phyloP scores from a whole-genome alignment of 2,113 vertebrate species.

The Pseudopipra pipra region DNA sequence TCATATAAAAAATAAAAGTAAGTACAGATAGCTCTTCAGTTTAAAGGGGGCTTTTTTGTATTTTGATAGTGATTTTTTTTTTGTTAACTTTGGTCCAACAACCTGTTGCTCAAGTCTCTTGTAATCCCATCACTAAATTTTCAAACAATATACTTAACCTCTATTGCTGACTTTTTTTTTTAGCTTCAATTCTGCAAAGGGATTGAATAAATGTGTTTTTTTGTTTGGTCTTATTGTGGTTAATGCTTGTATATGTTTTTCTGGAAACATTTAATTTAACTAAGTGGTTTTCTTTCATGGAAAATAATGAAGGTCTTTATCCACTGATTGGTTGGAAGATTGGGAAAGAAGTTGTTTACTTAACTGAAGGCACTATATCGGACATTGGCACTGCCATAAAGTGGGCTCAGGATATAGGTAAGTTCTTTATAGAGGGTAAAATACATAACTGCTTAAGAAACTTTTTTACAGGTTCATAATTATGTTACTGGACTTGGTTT shows the following conservation, averaged over 20 bases:
- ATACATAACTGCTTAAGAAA: background rate
- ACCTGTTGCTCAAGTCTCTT: background rate
- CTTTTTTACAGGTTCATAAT: background rate
- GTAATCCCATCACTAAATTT: background rate
- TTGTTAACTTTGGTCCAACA: background rate
- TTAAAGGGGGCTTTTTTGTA: background rate
- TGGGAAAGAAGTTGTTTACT: constrained; percentile 86
- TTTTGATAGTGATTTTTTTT: background rate
- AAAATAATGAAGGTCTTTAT: constrained; percentile 84
- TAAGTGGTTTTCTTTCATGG: background rate
- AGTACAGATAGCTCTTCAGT: background rate
- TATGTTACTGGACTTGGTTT: background rate
- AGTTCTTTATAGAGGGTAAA: constrained; percentile 37
- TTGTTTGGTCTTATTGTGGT: background rate
- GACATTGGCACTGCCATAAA: constrained; percentile 87
- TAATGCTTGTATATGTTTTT: background rate
- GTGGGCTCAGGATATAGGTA: constrained; percentile 91
- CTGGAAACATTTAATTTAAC: background rate
- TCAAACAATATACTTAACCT: background rate
- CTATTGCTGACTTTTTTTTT: background rate
- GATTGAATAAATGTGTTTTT: background rate
- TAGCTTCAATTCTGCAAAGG: background rate
- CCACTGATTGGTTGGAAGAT: constrained; percentile 97
- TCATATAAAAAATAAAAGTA: background rate
- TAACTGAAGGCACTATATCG: constrained; percentile 90